A percentile compares a stretch with the other conserved stretches of the same genome.
Conservation (phyloP, 2,797 vertebrate species). For the Squalus acanthias region DNA sequence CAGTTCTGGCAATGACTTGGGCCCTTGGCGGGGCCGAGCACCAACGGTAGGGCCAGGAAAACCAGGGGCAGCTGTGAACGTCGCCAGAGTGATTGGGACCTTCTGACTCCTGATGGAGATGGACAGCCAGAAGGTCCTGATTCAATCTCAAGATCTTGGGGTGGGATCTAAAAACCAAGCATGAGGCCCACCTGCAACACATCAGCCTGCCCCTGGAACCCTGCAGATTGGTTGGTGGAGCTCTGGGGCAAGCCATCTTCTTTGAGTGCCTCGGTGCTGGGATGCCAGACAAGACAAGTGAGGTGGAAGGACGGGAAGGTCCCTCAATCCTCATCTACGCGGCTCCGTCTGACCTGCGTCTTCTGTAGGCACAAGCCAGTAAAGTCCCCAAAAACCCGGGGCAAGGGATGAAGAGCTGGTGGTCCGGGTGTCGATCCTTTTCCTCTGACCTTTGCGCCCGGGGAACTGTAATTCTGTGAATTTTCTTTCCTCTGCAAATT, state of each 20-base stretch:
- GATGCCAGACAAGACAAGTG: not conserved
- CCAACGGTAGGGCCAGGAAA: not conserved
- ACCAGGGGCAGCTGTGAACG: not conserved
- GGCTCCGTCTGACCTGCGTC: not conserved
- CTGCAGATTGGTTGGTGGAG: too few species aligned
- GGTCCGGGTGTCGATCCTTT: too few species aligned
- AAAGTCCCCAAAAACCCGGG: too few species aligned
- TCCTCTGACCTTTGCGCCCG: too few species aligned
- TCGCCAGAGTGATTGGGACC: not conserved
- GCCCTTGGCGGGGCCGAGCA: not conserved
- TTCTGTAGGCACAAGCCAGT: not conserved
- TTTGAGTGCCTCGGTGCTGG: too few species aligned
- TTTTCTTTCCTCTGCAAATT: too few species aligned
- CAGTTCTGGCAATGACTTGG: too few species aligned
- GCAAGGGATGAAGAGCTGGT: too few species aligned
- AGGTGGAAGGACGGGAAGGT: not conserved
- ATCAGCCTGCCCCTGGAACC: too few species aligned
- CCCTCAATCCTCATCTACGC: not conserved
- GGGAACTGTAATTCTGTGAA: too few species aligned
- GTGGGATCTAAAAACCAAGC: not conserved
- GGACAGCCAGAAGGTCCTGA: not conserved
- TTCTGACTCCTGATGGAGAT: not conserved
- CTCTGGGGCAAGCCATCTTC: too few species aligned
- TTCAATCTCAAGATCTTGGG: not conserved
- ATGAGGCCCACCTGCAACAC: too few species aligned